phyloP scores from a whole-genome alignment of 2,797 vertebrate species.

The Cryptoblepharus egeriae region DNA sequence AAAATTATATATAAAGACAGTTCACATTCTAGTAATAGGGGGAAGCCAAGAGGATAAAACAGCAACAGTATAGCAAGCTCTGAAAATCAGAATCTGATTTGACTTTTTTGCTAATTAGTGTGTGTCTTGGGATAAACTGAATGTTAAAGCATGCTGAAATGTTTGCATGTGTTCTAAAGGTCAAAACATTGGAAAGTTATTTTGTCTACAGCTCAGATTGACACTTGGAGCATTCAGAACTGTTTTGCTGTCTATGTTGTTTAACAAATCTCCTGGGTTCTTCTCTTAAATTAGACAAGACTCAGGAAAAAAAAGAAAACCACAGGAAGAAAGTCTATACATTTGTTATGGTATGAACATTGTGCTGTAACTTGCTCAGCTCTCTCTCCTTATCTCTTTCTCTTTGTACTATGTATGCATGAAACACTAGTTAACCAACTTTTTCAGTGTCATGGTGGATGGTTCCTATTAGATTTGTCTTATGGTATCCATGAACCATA shows the following conservation, averaged over 20 bases:
- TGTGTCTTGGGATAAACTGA: constrained; percentile 26
- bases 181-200: constrained; percentile 15
- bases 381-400: neutral
- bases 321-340: neutral
- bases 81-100: neutral
- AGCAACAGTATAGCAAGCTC: neutral
- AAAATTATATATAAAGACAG: neutral
- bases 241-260: neutral
- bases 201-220: constrained; percentile 22
- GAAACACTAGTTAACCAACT: neutral
- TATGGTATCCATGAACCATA: neutral
- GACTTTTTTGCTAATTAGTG: constrained; percentile 3
- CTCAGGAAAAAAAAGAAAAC: neutral
- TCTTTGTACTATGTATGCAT: neutral
- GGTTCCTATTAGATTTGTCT: neutral
- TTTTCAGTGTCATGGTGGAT: neutral
- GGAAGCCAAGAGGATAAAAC: neutral
- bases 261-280: constrained; percentile 8
- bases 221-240: neutral
- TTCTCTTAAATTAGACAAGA: neutral
- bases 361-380: neutral
- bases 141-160: constrained; percentile 33
- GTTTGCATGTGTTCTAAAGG: constrained; percentile 22
- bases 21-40: neutral
- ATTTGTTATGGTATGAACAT: neutral